Evolutionary conservation across 2,797 vertebrate species (phyloP).

Genomic region (Helicolenus hilgendorfi): DNA sequence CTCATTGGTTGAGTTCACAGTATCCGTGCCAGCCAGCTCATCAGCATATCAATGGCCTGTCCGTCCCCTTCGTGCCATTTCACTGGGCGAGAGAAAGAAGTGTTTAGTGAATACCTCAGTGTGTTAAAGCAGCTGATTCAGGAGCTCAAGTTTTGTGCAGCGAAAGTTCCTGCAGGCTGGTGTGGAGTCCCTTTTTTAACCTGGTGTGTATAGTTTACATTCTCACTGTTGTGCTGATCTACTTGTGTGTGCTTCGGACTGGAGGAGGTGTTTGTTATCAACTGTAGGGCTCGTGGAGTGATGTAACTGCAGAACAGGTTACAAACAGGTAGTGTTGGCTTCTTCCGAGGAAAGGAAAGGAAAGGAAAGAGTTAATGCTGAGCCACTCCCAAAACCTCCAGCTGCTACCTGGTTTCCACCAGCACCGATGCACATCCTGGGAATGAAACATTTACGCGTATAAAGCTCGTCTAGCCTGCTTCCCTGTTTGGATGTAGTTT

Average conservation of each 20-base stretch:
- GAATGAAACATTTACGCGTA: neutral
- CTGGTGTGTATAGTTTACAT: slow-evolving; percentile 14
- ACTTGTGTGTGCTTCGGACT: neutral
- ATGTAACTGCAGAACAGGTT: slow-evolving; percentile 67
- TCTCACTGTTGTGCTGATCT: neutral
- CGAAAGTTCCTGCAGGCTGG: slow-evolving; percentile 21
- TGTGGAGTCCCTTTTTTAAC: neutral
- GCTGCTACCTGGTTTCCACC: slow-evolving; percentile 77
- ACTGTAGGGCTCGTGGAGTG: neutral
- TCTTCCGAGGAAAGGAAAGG: neutral
- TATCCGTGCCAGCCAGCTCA: slow-evolving; percentile 83
- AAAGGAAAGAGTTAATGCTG: slow-evolving; percentile 72
- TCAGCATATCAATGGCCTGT: slow-evolving; percentile 85
- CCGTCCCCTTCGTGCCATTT: slow-evolving; percentile 50
- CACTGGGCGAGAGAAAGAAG: slow-evolving; percentile 43
- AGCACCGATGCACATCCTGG: slow-evolving; percentile 35
- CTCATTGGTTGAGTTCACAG: slow-evolving; percentile 35
- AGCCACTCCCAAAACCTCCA: slow-evolving; percentile 84
- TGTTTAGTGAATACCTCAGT: slow-evolving; percentile 50
- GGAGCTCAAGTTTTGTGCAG: slow-evolving; percentile 6
- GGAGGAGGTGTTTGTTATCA: neutral
- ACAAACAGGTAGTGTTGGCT: slow-evolving; percentile 78
- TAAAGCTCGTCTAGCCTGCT: neutral
- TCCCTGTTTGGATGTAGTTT: slow-evolving; percentile 10
- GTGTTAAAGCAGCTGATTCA: slow-evolving; percentile 59